phyloP scores from a whole-genome alignment of 2,888 invertebrate species.

The Idaea dimidiata region DNA sequence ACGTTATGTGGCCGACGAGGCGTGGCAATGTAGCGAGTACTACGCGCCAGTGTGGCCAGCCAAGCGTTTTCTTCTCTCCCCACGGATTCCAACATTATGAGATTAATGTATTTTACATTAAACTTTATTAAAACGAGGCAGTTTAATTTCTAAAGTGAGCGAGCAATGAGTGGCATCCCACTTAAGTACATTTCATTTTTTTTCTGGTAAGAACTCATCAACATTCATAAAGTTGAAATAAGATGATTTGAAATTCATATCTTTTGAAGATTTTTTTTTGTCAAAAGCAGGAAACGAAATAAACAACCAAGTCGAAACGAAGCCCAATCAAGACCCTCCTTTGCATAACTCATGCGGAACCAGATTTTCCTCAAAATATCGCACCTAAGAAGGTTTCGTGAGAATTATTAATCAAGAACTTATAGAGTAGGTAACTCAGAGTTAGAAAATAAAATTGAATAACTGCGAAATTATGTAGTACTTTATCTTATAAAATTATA shows the following conservation, averaged over 20 bases:
- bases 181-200: conserved; percentile 12
- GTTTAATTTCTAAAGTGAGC: conserved; percentile 1
- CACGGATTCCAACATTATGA: conserved; percentile 43
- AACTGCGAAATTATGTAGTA: too few relatives aligned
- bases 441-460: neutral
- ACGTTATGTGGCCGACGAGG: conserved; percentile 48
- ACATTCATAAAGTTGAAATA: conserved; percentile 14
- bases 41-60: conserved; percentile 45
- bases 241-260: neutral
- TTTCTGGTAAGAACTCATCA: conserved; percentile 10
- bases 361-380: conserved; percentile 26
- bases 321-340: conserved; percentile 31
- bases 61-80: conserved; percentile 51
- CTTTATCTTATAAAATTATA: too few relatives aligned
- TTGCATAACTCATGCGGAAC: conserved; percentile 40
- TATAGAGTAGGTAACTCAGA: neutral
- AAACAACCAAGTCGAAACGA: conserved; percentile 25
- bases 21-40: conserved; percentile 45
- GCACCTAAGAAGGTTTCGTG: neutral
- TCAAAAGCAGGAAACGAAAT: conserved; percentile 25
- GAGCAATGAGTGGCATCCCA: conserved; percentile 5
- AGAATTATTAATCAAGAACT: neutral
- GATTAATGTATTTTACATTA: conserved; percentile 29
- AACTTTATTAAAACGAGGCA: conserved; percentile 9
- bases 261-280: conserved; percentile 12